Evolutionary conservation across 1,140 invertebrate genomes (phyloP).

Genomic region (Listronotus oregonensis): DNA sequence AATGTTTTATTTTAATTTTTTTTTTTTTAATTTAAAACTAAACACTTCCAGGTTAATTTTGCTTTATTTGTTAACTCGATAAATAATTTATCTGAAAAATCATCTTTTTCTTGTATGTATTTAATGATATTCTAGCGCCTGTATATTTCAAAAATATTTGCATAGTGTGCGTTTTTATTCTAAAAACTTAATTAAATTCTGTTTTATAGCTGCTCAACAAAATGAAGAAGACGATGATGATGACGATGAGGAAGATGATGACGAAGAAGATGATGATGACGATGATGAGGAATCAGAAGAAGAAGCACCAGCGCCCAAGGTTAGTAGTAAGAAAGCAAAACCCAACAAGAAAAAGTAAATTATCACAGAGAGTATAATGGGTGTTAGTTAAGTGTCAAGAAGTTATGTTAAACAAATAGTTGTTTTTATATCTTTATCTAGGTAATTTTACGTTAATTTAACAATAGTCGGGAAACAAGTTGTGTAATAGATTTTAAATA

Average conservation of each 20-base stretch:
- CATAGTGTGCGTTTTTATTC: too few species aligned
- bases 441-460: conserved; percentile 1
- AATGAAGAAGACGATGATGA: conserved; percentile 39
- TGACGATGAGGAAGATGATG: conserved; percentile 37
- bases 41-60: too few species aligned
- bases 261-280: conserved; percentile 39
- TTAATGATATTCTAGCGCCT: too few species aligned
- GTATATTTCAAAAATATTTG: too few species aligned
- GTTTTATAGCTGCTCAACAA: too few species aligned
- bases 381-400: conserved; percentile 5
- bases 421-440: conserved; percentile 5
- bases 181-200: too few species aligned
- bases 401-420: conserved; percentile 15
- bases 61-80: too few species aligned
- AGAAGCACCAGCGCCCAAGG: conserved; percentile 34
- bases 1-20: too few species aligned
- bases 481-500: too few species aligned
- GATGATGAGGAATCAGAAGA: conserved; percentile 38
- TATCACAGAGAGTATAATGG: conserved; percentile 4
- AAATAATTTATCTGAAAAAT: too few species aligned
- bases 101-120: too few species aligned
- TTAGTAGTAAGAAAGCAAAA: conserved; percentile 40
- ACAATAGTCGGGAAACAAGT: conserved; percentile 11
- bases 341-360: conserved; percentile 43
- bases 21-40: too few species aligned